Base-by-base conservation (phyloP, 2,797 vertebrate species). In the Pelochelys cantorii region DNA sequence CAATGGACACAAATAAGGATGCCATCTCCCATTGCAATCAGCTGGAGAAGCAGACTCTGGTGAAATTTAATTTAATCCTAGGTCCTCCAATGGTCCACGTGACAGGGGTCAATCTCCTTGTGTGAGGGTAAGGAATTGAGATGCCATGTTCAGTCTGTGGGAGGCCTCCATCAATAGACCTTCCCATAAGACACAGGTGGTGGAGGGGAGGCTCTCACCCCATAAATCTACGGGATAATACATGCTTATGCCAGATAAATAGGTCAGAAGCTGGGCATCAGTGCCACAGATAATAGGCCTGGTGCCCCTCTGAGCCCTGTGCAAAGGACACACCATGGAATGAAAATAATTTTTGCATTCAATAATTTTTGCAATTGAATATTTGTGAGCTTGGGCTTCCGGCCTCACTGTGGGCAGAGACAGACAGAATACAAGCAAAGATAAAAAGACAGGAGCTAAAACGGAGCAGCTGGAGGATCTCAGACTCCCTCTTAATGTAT, bases 261-360 rank as follows among this genome's bases (percentile, higher is more conserved):
- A 53, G 83, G 65, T 81, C 88, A 37, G 48, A 83, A 48, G 4
- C 13, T 92, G 82, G 78, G 85, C 80, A 42, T 52, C 42, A 89
- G 57, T 85, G 93, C 94, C 92, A 88, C 82, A 81, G 78, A 80
- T 90, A 91, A 90, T 56, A 54, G 84, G 85, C 82, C 88, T 87
- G 84, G 85, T 90, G 83, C 42, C 94, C 84, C 90, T 95, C 78
- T 91, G 80, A 88, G 88, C 23, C 88, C 68, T 79, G 4, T 37
- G 18, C 91, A 82, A 96, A 88, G 92, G 92, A 93, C 85, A 92
- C 89, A 91, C 81, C 90, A 65, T 83, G 83, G 86, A 92, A 92
- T 86, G 71, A 87, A 95, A 88, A 90, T 87, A 90, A 93, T 93
- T 93, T 96, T 93, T 88, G 25, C 87, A 94, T 94, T 91, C 94